phyloP scores from a whole-genome alignment of 2,797 vertebrate genomes.

The Bradypodion pumilum region DNA sequence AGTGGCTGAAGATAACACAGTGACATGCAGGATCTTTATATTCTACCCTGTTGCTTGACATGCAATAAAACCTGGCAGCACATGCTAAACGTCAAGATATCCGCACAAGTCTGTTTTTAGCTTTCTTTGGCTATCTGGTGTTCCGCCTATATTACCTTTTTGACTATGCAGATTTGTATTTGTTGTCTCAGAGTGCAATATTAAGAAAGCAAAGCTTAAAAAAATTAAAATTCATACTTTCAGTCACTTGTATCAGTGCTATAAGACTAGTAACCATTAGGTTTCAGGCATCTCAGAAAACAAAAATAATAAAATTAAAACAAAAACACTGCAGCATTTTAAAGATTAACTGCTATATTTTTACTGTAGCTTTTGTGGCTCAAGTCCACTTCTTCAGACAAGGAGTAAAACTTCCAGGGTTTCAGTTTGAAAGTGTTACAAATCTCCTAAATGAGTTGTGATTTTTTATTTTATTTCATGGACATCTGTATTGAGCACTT shows the following conservation, averaged over 20 bases:
- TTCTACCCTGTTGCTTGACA: conserved; percentile 16
- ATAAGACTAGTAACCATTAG: not conserved
- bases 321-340: too few species aligned
- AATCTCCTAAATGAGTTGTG: accelerated
- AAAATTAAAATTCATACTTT: not conserved
- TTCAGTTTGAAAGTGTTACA: not conserved
- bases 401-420: too few species aligned
- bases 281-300: too few species aligned
- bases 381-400: too few species aligned
- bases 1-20: not conserved
- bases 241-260: not conserved
- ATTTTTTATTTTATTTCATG: too few species aligned
- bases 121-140: not conserved
- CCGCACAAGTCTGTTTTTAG: conserved; percentile 9
- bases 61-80: conserved; percentile 3
- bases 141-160: conserved; percentile 1
- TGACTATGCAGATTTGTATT: conserved; percentile 28
- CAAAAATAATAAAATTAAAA: too few species aligned
- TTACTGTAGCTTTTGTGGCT: too few species aligned
- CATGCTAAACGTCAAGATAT: conserved; percentile 14
- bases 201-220: not conserved
- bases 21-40: conserved; percentile 22
- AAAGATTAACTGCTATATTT: too few species aligned
- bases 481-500: not conserved
- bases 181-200: conserved; percentile 22